Evolutionary conservation across 2,888 invertebrate genomes (phyloP).

Genomic region (Acrobasis suavella): DNA sequence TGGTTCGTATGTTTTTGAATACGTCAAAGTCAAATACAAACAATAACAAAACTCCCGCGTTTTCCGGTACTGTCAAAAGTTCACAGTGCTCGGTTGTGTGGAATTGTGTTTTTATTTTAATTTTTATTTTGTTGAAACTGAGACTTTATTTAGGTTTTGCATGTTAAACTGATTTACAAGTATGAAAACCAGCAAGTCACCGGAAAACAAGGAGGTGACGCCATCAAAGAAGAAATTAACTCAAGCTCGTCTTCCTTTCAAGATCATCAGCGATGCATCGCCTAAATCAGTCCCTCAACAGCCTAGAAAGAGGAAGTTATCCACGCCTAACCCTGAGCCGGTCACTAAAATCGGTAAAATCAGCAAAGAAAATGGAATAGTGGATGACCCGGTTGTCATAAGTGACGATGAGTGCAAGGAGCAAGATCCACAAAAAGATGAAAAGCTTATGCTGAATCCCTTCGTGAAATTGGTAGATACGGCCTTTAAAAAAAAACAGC

Average conservation of each 20-base stretch:
- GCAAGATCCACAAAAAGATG: slow-evolving; percentile 38
- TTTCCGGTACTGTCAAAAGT: slow-evolving; percentile 59
- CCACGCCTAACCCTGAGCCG: slow-evolving; percentile 58
- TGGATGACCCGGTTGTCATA: slow-evolving; percentile 57
- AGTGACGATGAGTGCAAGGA: slow-evolving; percentile 68
- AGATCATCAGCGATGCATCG: slow-evolving; percentile 72
- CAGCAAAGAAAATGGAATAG: slow-evolving; percentile 61
- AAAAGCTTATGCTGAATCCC: slow-evolving; percentile 61
- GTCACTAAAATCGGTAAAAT: slow-evolving; percentile 67
- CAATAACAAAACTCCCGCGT: slow-evolving; percentile 57
- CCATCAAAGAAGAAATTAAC: slow-evolving; percentile 82
- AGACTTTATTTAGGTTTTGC: slow-evolving; percentile 33
- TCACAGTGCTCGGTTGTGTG: slow-evolving; percentile 42
- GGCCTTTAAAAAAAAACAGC: slow-evolving; percentile 68
- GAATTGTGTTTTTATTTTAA: slow-evolving; percentile 13
- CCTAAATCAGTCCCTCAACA: slow-evolving; percentile 54
- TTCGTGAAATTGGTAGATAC: slow-evolving; percentile 69
- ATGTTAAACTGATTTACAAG: slow-evolving; percentile 35
- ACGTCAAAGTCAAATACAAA: slow-evolving; percentile 15
- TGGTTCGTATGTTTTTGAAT: neutral
- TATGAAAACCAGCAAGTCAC: slow-evolving; percentile 70
- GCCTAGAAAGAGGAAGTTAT: slow-evolving; percentile 73
- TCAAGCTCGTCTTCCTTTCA: slow-evolving; percentile 84
- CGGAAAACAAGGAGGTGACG: slow-evolving; percentile 62
- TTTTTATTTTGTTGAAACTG: slow-evolving; percentile 26